Evolutionary conservation across 2,113 vertebrate species (phyloP).

Genomic region (Cinclus cinclus): DNA sequence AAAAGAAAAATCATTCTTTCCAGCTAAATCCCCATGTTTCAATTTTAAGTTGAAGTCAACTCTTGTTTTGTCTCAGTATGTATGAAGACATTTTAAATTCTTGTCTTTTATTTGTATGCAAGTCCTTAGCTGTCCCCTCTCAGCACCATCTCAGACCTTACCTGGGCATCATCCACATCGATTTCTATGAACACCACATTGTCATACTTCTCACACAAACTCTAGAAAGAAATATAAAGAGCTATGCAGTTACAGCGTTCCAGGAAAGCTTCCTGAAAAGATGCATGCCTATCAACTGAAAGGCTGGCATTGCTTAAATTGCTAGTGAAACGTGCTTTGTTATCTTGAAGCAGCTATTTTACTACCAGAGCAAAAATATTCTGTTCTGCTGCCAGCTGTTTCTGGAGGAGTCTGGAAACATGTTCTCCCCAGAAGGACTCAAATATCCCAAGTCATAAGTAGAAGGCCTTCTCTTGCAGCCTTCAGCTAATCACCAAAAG

Average conservation of each 20-base stretch:
- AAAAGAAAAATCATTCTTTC: not conserved
- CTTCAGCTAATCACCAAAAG: not conserved
- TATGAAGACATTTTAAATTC: not conserved
- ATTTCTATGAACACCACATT: conserved; percentile 89
- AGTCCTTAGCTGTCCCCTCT: not conserved
- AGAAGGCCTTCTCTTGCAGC: not conserved
- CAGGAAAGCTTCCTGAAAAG: not conserved
- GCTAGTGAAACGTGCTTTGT: not conserved
- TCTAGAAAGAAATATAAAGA: conserved; percentile 59
- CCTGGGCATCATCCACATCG: conserved; percentile 87
- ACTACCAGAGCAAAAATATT: not conserved
- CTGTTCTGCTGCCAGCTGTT: not conserved
- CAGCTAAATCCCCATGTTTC: not conserved
- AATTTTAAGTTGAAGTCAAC: not conserved
- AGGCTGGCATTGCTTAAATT: not conserved
- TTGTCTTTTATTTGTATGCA: not conserved
- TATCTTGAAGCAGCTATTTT: not conserved
- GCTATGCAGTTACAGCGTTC: not conserved
- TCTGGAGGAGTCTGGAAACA: not conserved
- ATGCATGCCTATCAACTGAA: not conserved
- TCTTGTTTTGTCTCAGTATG: not conserved
- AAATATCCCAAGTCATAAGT: not conserved
- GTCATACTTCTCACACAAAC: conserved; percentile 53
- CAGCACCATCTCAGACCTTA: conserved; percentile 44
- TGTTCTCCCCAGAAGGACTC: not conserved